Conservation (phyloP, 2,113 vertebrate species). For the Gavialis gangeticus region DNA sequence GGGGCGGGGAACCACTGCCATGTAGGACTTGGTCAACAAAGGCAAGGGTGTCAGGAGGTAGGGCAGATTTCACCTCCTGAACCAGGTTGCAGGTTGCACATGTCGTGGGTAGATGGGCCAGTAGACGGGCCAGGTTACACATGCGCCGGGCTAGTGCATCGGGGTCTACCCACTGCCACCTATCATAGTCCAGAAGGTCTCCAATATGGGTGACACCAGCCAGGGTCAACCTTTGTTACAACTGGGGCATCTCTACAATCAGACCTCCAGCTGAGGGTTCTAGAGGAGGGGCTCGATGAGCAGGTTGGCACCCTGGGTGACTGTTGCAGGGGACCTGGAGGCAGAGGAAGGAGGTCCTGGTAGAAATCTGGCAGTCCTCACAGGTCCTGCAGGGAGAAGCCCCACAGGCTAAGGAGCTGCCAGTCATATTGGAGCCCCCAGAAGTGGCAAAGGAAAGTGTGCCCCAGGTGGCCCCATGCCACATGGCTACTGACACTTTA, state of each 20-base stretch:
- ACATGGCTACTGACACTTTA: not conserved
- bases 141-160: not conserved
- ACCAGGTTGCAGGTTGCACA: too few species aligned
- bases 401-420: not conserved
- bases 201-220: not conserved
- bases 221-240: not conserved
- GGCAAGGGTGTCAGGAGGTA: rapidly evolving
- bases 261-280: too few species aligned
- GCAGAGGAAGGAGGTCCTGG: not conserved
- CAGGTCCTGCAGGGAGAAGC: not conserved
- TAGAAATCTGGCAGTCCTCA: not conserved
- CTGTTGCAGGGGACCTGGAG: too few species aligned
- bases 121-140: not conserved
- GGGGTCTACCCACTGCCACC: rapidly evolving
- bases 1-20: not conserved
- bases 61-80: not conserved
- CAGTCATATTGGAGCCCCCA: not conserved
- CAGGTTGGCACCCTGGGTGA: too few species aligned
- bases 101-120: not conserved
- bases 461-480: not conserved
- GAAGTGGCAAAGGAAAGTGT: not conserved
- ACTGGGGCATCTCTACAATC: too few species aligned
- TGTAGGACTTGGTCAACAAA: too few species aligned
- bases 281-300: too few species aligned
- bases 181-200: not conserved